Conservation (phyloP, 2,888 invertebrate genomes). For the Synanthedon myopaeformis region DNA sequence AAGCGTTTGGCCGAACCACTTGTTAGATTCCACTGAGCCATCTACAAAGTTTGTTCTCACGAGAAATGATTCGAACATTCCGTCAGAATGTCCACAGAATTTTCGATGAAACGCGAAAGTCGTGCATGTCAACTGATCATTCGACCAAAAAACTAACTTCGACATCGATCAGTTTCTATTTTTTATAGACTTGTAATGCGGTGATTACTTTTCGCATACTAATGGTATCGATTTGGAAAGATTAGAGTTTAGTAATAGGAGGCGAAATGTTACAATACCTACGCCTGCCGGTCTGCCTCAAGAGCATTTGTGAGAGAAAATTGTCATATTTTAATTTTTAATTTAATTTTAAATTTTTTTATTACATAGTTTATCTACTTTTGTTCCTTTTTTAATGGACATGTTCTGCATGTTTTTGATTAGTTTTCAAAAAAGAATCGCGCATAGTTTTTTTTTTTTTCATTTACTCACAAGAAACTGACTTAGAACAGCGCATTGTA, state of each 20-base stretch:
- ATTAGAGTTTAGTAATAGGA: too few relatives aligned
- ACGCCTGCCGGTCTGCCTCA: too few relatives aligned
- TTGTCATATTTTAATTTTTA: too few relatives aligned
- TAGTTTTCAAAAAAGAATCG: too few relatives aligned
- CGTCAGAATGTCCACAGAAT: conserved; percentile 47
- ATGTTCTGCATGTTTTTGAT: too few relatives aligned
- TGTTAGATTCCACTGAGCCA: conserved; percentile 23
- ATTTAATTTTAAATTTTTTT: too few relatives aligned
- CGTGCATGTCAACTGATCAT: conserved; percentile 60
- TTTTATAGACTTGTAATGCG: neutral
- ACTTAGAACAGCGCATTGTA: conserved; percentile 3
- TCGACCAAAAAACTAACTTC: conserved; percentile 50
- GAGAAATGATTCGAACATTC: conserved; percentile 60
- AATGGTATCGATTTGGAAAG: too few relatives aligned
- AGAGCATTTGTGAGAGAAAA: too few relatives aligned
- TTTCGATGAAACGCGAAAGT: conserved; percentile 53
- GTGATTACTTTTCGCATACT: neutral
- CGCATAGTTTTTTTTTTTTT: conserved; percentile 30
- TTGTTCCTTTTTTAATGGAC: too few relatives aligned
- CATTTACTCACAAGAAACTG: conserved; percentile 16
- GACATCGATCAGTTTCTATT: conserved; percentile 35
- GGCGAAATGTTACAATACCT: too few relatives aligned
- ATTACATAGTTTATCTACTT: too few relatives aligned
- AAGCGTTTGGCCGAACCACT: conserved; percentile 48
- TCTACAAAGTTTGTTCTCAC: conserved; percentile 48